These are phyloP conservation scores for fruit fly (Drosophila melanogaster) DNA, from an alignment of 1,140 invertebrate species.

Conservation along the genomic window Release_6_plus_ISO1_MT NT_033777.3:10979001-10979500, in stretches of 20 bases:
- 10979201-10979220: conserved; percentile 63
- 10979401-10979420: too few species aligned
- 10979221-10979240: conserved; percentile 73
- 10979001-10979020: conserved; percentile 38
- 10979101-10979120: conserved; percentile 80
- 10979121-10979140: conserved; percentile 51
- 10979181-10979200: conserved; percentile 46
- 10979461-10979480: too few species aligned
- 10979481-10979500: background rate
- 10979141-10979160: background rate
- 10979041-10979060: conserved; percentile 75
- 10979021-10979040: conserved; percentile 81
- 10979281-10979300: conserved; percentile 61
- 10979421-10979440: too few species aligned
- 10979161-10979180: conserved; percentile 41
- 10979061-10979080: conserved; percentile 4
- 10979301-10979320: conserved; percentile 19
- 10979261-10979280: conserved; percentile 59
- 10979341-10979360: too few species aligned
- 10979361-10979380: too few species aligned
- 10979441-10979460: too few species aligned
- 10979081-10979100: conserved; percentile 55
- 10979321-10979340: too few species aligned
- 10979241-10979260: conserved; percentile 57
- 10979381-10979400: too few species aligned